Evolutionary conservation across 2,888 invertebrate species (phyloP).

Genomic region (Argyra leucocephala): DNA sequence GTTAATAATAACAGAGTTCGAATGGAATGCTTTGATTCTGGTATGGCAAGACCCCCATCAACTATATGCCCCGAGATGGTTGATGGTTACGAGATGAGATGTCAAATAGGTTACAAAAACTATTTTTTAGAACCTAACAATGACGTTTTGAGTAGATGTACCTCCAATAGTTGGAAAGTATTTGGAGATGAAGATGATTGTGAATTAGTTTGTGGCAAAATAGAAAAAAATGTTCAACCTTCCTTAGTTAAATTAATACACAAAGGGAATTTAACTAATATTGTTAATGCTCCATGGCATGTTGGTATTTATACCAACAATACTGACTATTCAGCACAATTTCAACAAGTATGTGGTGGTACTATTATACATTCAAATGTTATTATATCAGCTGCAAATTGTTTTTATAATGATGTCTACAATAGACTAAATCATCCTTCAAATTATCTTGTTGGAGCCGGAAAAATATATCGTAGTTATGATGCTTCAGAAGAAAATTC

Average conservation of each 20-base stretch:
- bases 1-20: no score
- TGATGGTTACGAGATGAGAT: no score
- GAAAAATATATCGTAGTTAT: conserved; percentile 22
- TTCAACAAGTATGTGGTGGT: conserved; percentile 27
- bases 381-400: conserved; percentile 28
- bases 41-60: no score
- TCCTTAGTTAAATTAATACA: conserved; percentile 20
- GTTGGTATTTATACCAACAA: conserved; percentile 27
- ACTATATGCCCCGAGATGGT: no score
- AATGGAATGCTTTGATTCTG: no score
- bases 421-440: background rate
- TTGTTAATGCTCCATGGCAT: conserved; percentile 35
- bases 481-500: background rate
- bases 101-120: no score
- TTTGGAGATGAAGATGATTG: no score
- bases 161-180: no score
- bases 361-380: conserved; percentile 30
- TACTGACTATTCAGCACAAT: conserved; percentile 10
- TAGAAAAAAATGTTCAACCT: no score
- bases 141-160: no score
- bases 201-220: conserved; percentile 29
- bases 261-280: conserved; percentile 15
- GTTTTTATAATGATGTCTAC: conserved; percentile 25
- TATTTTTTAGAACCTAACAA: no score
- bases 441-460: conserved; percentile 23